Conservation (phyloP, 2,888 invertebrate genomes). For the Philopedon plagiatum region DNA sequence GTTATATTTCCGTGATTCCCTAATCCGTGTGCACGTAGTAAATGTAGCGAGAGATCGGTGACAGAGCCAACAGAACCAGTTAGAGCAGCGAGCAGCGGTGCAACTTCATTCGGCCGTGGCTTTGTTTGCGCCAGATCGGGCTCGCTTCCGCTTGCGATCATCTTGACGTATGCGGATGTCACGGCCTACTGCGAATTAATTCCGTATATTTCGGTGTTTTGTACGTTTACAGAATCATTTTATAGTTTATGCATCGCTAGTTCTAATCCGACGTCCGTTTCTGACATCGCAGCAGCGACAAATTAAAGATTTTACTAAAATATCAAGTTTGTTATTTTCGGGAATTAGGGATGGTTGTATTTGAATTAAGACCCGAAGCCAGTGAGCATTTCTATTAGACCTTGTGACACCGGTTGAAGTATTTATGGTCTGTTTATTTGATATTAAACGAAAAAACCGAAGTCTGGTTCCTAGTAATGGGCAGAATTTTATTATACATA, state of each 20-base stretch:
- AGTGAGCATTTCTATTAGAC: no score
- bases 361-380: no score
- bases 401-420: no score
- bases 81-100: slow-evolving; percentile 25
- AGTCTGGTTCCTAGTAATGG: no score
- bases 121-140: slow-evolving; percentile 40
- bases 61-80: slow-evolving; percentile 48
- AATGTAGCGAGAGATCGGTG: slow-evolving; percentile 49
- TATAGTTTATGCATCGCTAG: slow-evolving; percentile 49
- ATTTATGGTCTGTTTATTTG: no score
- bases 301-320: slow-evolving; percentile 11
- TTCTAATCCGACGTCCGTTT: slow-evolving; percentile 29
- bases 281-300: slow-evolving; percentile 16
- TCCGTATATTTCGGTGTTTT: slow-evolving; percentile 51
- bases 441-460: no score
- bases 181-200: slow-evolving; percentile 51
- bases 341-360: no score
- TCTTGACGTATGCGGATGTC: slow-evolving; percentile 51
- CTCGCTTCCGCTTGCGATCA: slow-evolving; percentile 48
- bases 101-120: slow-evolving; percentile 42
- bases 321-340: no score
- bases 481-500: no score
- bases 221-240: slow-evolving; percentile 50
- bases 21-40: slow-evolving; percentile 46
- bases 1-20: slow-evolving; percentile 31